phyloP scores from a whole-genome alignment of 2,113 vertebrate species.

The Jacana jacana region DNA sequence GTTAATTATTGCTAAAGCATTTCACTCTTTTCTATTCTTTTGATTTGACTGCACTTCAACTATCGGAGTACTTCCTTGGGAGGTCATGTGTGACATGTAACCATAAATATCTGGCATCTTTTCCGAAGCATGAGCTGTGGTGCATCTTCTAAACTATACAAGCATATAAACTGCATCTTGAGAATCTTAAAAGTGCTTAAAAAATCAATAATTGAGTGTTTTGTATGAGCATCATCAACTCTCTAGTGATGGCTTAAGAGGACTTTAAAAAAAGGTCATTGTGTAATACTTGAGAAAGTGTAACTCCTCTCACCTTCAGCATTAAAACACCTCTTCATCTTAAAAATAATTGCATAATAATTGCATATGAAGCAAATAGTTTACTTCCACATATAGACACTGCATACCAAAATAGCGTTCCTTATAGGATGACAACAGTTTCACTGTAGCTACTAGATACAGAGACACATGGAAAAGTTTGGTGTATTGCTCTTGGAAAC shows the following conservation, averaged over 20 bases:
- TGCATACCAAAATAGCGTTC: background rate
- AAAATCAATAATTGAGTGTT: slow-evolving; percentile 68
- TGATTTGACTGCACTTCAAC: slow-evolving; percentile 49
- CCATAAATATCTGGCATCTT: slow-evolving; percentile 51
- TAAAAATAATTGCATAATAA: slow-evolving; percentile 49
- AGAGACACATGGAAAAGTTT: background rate
- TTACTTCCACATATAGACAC: background rate
- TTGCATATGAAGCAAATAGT: background rate
- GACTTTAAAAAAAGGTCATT: slow-evolving; percentile 67
- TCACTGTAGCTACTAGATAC: background rate
- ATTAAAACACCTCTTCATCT: slow-evolving; percentile 30
- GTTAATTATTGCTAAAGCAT: slow-evolving; percentile 9
- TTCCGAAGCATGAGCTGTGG: slow-evolving; percentile 18
- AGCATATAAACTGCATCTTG: slow-evolving; percentile 53
- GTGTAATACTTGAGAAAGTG: slow-evolving; percentile 61
- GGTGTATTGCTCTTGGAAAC: background rate
- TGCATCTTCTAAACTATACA: slow-evolving; percentile 22
- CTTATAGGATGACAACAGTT: background rate
- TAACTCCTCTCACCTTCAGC: slow-evolving; percentile 52
- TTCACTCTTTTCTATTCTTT: slow-evolving; percentile 10
- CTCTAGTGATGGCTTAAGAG: slow-evolving; percentile 58
- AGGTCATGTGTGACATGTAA: slow-evolving; percentile 43
- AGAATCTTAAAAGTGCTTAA: slow-evolving; percentile 53
- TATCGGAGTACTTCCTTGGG: slow-evolving; percentile 26
- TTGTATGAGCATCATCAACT: slow-evolving; percentile 58